These are phyloP conservation scores for Agriopis marginaria DNA, from an alignment of 2,888 invertebrate species.

Conservation along the genomic window DNA sequence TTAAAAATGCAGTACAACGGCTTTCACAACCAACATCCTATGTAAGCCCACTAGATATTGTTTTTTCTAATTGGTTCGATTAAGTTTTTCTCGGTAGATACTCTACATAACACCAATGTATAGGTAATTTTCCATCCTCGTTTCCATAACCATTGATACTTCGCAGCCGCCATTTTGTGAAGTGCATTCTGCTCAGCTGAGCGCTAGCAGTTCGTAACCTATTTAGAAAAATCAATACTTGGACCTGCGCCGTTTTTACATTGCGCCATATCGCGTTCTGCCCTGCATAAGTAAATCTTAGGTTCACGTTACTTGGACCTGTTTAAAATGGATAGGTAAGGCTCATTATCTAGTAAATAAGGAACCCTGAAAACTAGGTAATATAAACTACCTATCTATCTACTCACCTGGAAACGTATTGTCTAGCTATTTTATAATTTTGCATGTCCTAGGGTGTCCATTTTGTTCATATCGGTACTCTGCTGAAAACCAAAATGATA, in stretches of 20 bases:
- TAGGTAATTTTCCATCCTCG: constrained; percentile 25
- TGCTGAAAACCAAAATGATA: background rate
- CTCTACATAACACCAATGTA: background rate
- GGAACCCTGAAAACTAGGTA: background rate
- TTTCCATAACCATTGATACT: constrained; percentile 46
- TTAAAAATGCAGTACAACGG: constrained; percentile 84
- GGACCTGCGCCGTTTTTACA: constrained; percentile 13
- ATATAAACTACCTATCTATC: background rate
- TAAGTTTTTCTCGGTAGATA: background rate
- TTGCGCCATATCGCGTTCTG: constrained; percentile 13
- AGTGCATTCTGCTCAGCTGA: constrained; percentile 69
- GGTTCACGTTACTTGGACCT: background rate
- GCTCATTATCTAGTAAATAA: background rate
- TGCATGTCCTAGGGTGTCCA: background rate
- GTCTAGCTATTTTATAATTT: background rate
- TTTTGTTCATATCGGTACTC: background rate
- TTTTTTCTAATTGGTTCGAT: background rate
- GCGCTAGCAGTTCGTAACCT: constrained; percentile 70
- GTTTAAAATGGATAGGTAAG: constrained; percentile 19
- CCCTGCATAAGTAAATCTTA: background rate
- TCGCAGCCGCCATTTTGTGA: constrained; percentile 84
- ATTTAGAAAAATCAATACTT: constrained; percentile 52
- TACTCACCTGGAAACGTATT: background rate
- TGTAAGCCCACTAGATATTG: constrained; percentile 63
- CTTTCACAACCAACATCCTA: constrained; percentile 83